Evolutionary conservation across 2,113 vertebrate species (phyloP), one percentile per base, ranked within the genome.

Genomic region (Ivindomyrus marchei): DNA sequence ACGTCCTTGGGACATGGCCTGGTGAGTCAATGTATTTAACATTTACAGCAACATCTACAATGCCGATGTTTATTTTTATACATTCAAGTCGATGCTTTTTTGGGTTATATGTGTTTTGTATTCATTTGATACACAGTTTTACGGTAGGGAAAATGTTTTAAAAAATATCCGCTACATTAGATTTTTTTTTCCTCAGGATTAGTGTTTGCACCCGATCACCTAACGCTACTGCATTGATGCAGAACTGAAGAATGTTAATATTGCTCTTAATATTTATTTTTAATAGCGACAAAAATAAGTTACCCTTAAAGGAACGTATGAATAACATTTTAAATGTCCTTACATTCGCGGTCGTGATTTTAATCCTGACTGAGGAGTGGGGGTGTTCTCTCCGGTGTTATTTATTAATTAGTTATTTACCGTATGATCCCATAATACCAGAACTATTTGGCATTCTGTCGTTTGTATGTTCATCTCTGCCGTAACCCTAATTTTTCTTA

Each of bases 1-100:
- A 91, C 90, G 93, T 93, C 92, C 91, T 93, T 92, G 93, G 93
- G 92, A 89, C 92, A 92, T 93, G 93, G 90, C 92, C 92, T 91
- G 93, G 93, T 93, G 89, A 93, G 93, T 93, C 77, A 39, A 84
- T 89, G 83, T 83, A 56, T 89, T 91, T 90, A 85, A 89, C 88
- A 91, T 92, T 90, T 90, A 88, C 89, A 89, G 88, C 88, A 89
- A 47, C 88, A 62, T 52, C 21, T 62, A 62, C 21, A 42, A 88
- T 46, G 53, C 53, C 39, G 39, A 31, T 70, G 62, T 46, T 90
- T 86, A 47, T 80, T 66, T 50, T 52, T 21, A 45, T 31, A 47
- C 52, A 85, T 45, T 45, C 31, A 8, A n/a, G n/a, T 53, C 49
- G 50, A 24, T 84, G 88, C 50, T 27, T 70, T 36, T 49, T 19